Evolutionary conservation across 2,888 invertebrate species (phyloP).

Genomic region (Strigamia crassipes): DNA sequence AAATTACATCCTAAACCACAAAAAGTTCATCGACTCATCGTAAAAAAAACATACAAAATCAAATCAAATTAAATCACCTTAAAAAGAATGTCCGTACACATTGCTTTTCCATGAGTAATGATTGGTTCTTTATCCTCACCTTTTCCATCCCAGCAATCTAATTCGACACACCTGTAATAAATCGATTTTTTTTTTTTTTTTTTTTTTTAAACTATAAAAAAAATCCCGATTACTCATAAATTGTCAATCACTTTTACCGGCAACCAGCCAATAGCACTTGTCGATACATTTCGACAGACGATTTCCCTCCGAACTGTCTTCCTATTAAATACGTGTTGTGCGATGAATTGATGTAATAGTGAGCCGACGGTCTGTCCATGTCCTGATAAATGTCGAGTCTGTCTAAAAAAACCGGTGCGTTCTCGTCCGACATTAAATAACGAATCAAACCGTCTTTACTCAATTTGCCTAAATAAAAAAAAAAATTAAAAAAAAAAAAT

Average conservation of each 20-base stretch:
- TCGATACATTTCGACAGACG: constrained; percentile 97
- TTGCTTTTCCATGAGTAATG: constrained; percentile 99
- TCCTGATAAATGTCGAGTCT: constrained; percentile 93
- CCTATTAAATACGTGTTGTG: constrained; percentile 94
- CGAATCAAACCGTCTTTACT: constrained; percentile 95
- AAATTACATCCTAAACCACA: constrained; percentile 77
- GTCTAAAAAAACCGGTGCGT: constrained; percentile 98
- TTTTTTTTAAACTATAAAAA: background rate
- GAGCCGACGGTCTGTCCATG: constrained; percentile 97
- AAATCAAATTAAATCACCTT: constrained; percentile 66
- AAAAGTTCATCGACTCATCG: background rate
- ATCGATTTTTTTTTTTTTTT: constrained; percentile 24
- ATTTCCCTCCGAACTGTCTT: constrained; percentile 96
- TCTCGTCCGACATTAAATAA: constrained; percentile 99
- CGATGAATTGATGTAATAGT: constrained; percentile 99
- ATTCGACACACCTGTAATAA: constrained; percentile 82
- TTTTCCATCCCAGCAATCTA: constrained; percentile 99
- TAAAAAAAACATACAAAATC: background rate
- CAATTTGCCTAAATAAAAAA: constrained; percentile 68
- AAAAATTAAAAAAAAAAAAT: constrained; percentile 54
- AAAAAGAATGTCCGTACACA: constrained; percentile 99
- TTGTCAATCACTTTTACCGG: constrained; percentile 66
- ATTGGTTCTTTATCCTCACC: constrained; percentile 98
- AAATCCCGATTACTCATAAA: constrained; percentile 2
- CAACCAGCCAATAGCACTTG: constrained; percentile 96